Base-by-base conservation (phyloP, 2,113 vertebrate genomes). In the Pipa parva region DNA sequence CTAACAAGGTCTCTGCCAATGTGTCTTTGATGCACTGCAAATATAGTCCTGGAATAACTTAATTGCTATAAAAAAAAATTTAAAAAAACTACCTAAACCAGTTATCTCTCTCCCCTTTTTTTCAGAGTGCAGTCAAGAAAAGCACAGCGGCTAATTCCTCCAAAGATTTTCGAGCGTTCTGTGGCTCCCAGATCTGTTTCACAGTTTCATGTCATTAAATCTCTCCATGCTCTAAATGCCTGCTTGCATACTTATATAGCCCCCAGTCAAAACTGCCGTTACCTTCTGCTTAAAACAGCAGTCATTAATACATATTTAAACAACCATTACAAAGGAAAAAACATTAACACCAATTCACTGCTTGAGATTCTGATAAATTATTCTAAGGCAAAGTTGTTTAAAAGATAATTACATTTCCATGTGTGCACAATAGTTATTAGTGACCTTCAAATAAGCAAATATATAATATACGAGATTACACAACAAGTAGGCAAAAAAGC, bases 281-380 rank as follows among this genome's bases (percentile, higher is more conserved):
- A 45, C 42, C 36, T 21, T 37, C 63, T 54, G 63, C 63, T n/a
- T 29, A 21, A 25, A 64, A 45, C 63, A 64, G 25, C 63, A 55
- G 33, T 17, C 26, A 18, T 29, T 6, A 51, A 29, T 52, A 37
- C 42, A 64, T 64, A 63, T 51, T 63, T 51, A 28, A 64, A 64
- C 10, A 5, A 51, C 52, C 45, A 64, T 55, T 64, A 55, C 25
- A 45, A 45, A 7, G 27, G 54, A 64, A 63, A 64, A 56, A 56
- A 20, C 49, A 27, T 37, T 7, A 36, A 27, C 7, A 2, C 10
- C 31, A 36, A 36, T 10, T 29, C 26, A 18, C 52, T 22, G 28
- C n/a, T n/a, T n/a, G 18, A 36, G 33, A 20, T 26, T 37, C 31
- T 20, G 28, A n/a, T 49, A 27, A 18, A 36, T 20, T 54, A 18